These are phyloP conservation scores for Muscicapa comitata DNA, from an alignment of 2,797 vertebrate genomes.

Conservation along the genomic window DNA sequence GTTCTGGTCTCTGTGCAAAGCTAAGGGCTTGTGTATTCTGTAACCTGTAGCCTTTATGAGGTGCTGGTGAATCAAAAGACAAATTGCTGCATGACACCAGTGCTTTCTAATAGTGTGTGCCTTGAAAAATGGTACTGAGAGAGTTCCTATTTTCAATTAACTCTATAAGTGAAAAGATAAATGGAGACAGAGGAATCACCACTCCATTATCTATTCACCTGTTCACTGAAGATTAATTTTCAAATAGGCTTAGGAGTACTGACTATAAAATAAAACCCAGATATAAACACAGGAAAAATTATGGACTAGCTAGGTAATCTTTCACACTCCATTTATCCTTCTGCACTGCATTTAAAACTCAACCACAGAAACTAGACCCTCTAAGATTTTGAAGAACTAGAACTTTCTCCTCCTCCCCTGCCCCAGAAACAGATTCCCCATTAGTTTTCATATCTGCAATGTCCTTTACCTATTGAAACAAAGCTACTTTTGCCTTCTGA, in stretches of 20 bases:
- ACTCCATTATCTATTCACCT: constrained; percentile 21
- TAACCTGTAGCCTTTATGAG: neutral
- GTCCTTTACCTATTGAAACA: neutral
- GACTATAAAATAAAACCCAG: constrained; percentile 1
- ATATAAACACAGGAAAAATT: constrained; percentile 12
- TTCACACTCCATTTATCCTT: constrained; percentile 13
- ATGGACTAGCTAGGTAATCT: neutral
- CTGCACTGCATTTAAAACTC: neutral
- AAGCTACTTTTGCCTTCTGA: neutral
- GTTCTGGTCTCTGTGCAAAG: neutral
- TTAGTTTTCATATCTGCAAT: neutral
- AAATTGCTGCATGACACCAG: neutral
- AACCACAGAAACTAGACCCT: neutral
- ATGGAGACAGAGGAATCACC: neutral
- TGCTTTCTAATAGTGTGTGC: neutral
- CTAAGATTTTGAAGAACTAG: neutral
- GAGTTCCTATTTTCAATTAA: neutral
- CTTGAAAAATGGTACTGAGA: neutral
- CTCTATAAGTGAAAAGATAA: neutral
- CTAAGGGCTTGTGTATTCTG: neutral
- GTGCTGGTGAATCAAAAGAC: constrained; percentile 10
- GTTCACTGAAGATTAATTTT: constrained; percentile 22
- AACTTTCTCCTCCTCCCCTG: neutral
- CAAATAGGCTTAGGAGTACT: neutral
- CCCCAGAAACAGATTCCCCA: neutral